phyloP scores from a whole-genome alignment of 2,113 vertebrate genomes.

The Paracanthobrama guichenoti region DNA sequence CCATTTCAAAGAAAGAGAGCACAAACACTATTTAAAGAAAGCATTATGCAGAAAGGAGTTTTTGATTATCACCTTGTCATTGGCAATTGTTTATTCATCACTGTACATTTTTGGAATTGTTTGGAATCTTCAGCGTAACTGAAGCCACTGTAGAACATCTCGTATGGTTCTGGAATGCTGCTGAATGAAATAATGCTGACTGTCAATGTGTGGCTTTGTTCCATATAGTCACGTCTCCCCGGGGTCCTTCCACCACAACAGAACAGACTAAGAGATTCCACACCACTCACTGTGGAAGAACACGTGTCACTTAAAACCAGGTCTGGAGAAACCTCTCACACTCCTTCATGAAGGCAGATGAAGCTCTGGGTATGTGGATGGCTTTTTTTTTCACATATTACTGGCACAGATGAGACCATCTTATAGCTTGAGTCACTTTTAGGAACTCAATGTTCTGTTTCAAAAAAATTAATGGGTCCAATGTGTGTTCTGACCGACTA shows the following conservation, averaged over 20 bases:
- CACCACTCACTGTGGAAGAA: background rate
- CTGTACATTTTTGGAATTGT: background rate
- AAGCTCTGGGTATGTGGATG: background rate
- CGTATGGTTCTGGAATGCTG: background rate
- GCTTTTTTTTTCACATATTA: background rate
- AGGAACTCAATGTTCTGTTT: constrained; percentile 5
- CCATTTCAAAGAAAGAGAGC: background rate
- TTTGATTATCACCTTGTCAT: background rate
- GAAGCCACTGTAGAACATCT: background rate
- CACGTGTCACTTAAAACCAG: background rate
- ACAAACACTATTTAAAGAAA: background rate
- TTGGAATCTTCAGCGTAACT: background rate
- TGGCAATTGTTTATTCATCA: background rate
- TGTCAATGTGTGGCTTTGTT: background rate
- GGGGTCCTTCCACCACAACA: background rate
- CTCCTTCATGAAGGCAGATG: constrained; percentile 16
- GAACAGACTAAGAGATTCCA: background rate
- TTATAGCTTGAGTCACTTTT: background rate
- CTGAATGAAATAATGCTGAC: constrained; percentile 26
- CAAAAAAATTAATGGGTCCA: background rate
- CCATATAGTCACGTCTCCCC: background rate
- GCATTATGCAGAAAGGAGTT: no score
- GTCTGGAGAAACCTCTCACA: constrained; percentile 31
- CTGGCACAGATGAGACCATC: background rate
- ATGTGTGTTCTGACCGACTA: background rate